A percentile compares a stretch with the other conserved stretches of the same genome.
phyloP scores from a whole-genome alignment of 2,888 invertebrate genomes.

The Phalera bucephala region DNA sequence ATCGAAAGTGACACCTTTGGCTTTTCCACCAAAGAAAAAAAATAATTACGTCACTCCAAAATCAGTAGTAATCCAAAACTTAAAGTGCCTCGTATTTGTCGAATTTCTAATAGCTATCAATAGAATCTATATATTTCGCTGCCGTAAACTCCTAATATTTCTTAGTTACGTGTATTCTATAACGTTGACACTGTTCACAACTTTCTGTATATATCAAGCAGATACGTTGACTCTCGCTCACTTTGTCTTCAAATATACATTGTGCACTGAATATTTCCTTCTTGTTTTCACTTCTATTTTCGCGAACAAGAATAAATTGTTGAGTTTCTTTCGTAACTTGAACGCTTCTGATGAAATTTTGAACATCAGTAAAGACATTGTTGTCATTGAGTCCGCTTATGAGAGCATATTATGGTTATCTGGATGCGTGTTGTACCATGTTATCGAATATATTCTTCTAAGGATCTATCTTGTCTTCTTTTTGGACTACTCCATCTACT shows the following conservation, averaged over 20 bases:
- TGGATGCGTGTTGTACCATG: slow-evolving; percentile 26
- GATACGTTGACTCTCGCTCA: slow-evolving; percentile 29
- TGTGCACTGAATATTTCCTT: slow-evolving; percentile 40
- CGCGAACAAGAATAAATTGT: slow-evolving; percentile 36
- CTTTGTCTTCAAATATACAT: slow-evolving; percentile 37
- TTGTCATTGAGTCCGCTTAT: slow-evolving; percentile 25
- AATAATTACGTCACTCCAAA: slow-evolving; percentile 27
- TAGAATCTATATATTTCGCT: slow-evolving; percentile 40
- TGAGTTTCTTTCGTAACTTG: slow-evolving; percentile 42
- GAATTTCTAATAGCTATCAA: slow-evolving; percentile 43
- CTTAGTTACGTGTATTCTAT: slow-evolving; percentile 29
- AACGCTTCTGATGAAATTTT: slow-evolving; percentile 47
- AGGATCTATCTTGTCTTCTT: slow-evolving; percentile 21
- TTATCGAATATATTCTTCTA: slow-evolving; percentile 36
- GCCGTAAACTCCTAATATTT: slow-evolving; percentile 23
- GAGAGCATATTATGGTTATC: slow-evolving; percentile 29
- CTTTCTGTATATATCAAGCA: slow-evolving; percentile 18
- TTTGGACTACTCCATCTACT: slow-evolving; percentile 15
- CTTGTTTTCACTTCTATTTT: slow-evolving; percentile 39
- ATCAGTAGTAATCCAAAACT: slow-evolving; percentile 21
- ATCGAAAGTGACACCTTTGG: slow-evolving; percentile 38
- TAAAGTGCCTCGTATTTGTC: slow-evolving; percentile 32
- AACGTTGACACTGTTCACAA: slow-evolving; percentile 13
- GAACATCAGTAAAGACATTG: slow-evolving; percentile 43
- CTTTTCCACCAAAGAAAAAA: slow-evolving; percentile 20